Base-by-base conservation (phyloP, 2,113 vertebrate species). In the Mystacornis crossleyi region DNA sequence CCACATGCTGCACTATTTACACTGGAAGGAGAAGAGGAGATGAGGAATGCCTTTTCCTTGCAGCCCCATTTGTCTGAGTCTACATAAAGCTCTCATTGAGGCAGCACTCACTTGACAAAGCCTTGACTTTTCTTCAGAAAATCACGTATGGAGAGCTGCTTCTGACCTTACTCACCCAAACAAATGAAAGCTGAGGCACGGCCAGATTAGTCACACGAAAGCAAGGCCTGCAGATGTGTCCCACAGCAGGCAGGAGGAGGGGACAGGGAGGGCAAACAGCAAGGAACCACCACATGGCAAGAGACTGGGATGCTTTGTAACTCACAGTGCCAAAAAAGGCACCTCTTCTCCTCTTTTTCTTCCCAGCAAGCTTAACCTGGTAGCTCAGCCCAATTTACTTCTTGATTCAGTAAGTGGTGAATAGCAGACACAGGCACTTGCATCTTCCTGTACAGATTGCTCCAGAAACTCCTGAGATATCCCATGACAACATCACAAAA, bases 51-150 rank as follows among this genome's bases (percentile, higher is more conserved):
- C 58, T 89, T 91, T 62, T 43, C 61, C 64, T 81, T 51, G 50
- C 14, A 65, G 23, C 29, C 19, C 57, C 55, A 87, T 90, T 93
- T 96, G 40, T 77, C 60, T 69, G 28, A 36, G 23, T 42, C 71
- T 55, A 42, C 45, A 64, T 50, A 71, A 82, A 83, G 61, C 20
- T 72, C 26, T 60, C 62, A 38, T 25, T 6, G 5, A 91, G 28
- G 47, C 66, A 71, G 26, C 3, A 12, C 29, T 93, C 67, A 11
- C 33, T 38, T 83, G 67, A 80, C 69, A 60, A 72, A 77, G 40
- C 84, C 48, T 24, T 24, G 36, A 69, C 79, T 89, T 62, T 53
- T 86, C 83, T 73, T 79, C 47, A 64, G n/a, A 72, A 77, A 93
- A 86, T 47, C 71, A 83, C 0, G 4, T 47, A 61, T 0, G 3